Percentiles rank a stretch among this genome's conserved stretches.
Evolutionary conservation across 2,113 vertebrate genomes (phyloP).

Genomic region (Hydropotes inermis): DNA sequence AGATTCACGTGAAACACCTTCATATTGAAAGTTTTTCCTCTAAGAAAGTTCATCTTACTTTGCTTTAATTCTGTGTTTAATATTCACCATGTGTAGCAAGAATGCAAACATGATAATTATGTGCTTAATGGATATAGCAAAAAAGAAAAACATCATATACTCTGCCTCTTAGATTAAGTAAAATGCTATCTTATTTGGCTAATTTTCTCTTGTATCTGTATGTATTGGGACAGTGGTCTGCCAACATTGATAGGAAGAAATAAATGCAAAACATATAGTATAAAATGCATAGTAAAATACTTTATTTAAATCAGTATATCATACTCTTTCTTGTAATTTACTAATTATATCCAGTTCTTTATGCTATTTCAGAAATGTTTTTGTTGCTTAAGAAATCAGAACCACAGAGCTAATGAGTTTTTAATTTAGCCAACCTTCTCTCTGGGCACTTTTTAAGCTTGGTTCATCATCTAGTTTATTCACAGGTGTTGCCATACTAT

Average conservation of each 20-base stretch:
- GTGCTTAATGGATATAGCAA: not conserved
- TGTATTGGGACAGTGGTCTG: not conserved
- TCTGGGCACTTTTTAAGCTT: conserved; percentile 13
- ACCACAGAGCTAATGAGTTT: conserved; percentile 22
- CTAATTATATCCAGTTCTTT: not conserved
- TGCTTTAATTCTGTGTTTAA: not conserved
- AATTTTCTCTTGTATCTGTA: not conserved
- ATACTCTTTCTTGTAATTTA: not conserved
- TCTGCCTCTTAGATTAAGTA: not conserved
- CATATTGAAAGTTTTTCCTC: not conserved
- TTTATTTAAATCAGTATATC: not conserved
- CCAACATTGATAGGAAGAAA: not conserved
- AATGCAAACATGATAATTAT: not conserved
- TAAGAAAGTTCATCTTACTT: not conserved
- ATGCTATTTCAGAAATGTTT: not conserved
- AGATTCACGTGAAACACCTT: not conserved
- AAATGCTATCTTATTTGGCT: not conserved
- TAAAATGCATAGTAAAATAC: not conserved
- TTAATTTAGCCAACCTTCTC: conserved; percentile 33
- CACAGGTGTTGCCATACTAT: conserved; percentile 21
- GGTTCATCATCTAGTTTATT: conserved; percentile 24
- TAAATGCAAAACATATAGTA: not conserved
- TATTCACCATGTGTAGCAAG: not conserved
- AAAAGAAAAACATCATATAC: not conserved
- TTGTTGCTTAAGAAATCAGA: conserved; percentile 2